Percentiles rank a stretch among this genome's conserved stretches.
These are phyloP conservation scores for Apamea monoglypha DNA, from an alignment of 2,888 invertebrate genomes.

Conservation along the genomic window DNA sequence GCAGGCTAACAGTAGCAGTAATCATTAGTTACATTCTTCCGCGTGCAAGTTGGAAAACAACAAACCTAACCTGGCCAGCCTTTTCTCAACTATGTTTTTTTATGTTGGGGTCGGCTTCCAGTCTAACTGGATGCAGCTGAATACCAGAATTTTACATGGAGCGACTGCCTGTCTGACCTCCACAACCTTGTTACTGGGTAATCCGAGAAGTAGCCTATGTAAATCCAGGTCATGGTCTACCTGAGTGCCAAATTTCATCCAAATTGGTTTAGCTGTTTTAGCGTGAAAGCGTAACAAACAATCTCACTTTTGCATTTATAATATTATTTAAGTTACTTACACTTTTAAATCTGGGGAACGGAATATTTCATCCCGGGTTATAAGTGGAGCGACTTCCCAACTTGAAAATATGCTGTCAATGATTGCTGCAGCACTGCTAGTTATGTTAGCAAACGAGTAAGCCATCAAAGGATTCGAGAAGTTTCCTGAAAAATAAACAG, in stretches of 20 bases:
- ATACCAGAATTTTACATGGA: no score
- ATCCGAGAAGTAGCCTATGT: no score
- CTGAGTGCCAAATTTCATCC: no score
- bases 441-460: background rate
- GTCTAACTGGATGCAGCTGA: no score
- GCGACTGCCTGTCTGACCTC: no score
- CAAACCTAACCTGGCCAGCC: background rate
- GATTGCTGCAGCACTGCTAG: background rate
- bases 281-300: no score
- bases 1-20: background rate
- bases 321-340: background rate
- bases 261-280: no score
- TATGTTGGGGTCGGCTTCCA: no score
- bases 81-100: no score
- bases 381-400: background rate
- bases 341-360: conserved; percentile 29
- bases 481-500: conserved; percentile 24
- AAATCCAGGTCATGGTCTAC: no score
- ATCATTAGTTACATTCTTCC: background rate
- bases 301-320: no score
- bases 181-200: no score
- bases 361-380: conserved; percentile 6
- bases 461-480: conserved; percentile 34
- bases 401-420: conserved; percentile 6
- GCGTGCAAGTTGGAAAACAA: background rate